Evolutionary conservation across 2,888 invertebrate genomes (phyloP), one percentile per base, ranked within the genome.

Genomic region (Dione vanillae): DNA sequence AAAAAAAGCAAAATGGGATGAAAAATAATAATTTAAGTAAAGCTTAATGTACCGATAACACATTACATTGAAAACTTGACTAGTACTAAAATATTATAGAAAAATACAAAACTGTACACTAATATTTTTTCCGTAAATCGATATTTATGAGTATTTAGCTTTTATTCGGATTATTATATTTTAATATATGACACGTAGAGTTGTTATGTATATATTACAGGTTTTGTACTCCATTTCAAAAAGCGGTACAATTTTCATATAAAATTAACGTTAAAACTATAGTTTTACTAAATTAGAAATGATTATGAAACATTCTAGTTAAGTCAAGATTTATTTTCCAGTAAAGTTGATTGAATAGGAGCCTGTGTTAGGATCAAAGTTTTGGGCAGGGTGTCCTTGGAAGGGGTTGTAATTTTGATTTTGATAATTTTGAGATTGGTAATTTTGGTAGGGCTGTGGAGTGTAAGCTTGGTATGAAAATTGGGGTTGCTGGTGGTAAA

Each of bases 321-420:
- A 49, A 59, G 37, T 27, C 16, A 51, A 67, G 73, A 54, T 70
- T 69, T 74, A 77, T 83, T 94, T 94, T 82, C 95, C 95, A 79
- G 94, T 95, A 82, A 96, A 97, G 82, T 96, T 95, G 75, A 97
- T 95, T 75, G 96, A 94, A 86, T 97, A 97, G 7, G 97, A 97
- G 19, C 97, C 97, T 71, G 95, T 94, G 82, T 91, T 94, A 54
- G 96, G 94, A 81, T 97, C 96, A 74, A 96, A 94, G 82, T 96
- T 96, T 75, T 95, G 94, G 0, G 96, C 95, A 0, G 97, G 96
- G 85, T 96, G 96, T 19, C 96, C 95, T 65, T 91, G 82, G 81
- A 95, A 95, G 14, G 94, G 92, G 76, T 92, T 90, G 78, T 87
- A 88, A 65, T 87, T 87, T 74, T 91, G 92, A 58, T 84, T 83